Conservation (phyloP, 2,888 invertebrate genomes). For the Drosophila neonasuta region DNA sequence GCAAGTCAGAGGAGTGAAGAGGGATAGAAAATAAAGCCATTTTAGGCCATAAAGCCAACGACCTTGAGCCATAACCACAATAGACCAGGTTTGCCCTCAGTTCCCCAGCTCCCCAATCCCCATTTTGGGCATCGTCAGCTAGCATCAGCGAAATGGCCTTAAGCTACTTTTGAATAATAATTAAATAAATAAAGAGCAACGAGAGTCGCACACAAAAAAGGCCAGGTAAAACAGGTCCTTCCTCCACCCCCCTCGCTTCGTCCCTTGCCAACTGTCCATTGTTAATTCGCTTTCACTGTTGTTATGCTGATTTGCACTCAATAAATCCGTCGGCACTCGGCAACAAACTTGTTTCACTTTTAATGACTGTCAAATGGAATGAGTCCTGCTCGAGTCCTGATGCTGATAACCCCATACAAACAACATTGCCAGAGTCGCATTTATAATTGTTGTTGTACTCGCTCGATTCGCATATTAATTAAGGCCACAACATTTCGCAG, state of each 20-base stretch:
- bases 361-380: slow-evolving; percentile 40
- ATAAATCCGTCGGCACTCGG: slow-evolving; percentile 65
- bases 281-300: slow-evolving; percentile 21
- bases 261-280: slow-evolving; percentile 1
- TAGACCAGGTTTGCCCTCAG: background rate
- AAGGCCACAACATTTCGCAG: slow-evolving; percentile 33
- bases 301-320: slow-evolving; percentile 67
- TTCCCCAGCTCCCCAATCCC: background rate
- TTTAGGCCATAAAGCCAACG: slow-evolving; percentile 48
- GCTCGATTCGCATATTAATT: slow-evolving; percentile 53
- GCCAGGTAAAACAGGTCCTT: slow-evolving; percentile 29
- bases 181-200: slow-evolving; percentile 70
- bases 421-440: too few relatives aligned
- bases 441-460: slow-evolving; percentile 39
- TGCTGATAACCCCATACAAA: background rate
- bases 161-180: slow-evolving; percentile 69
- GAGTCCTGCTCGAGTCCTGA: background rate
- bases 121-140: background rate
- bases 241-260: background rate
- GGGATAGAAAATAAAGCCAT: slow-evolving; percentile 27
- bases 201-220: slow-evolving; percentile 13
- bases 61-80: slow-evolving; percentile 44
- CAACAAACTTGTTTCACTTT: slow-evolving; percentile 50
- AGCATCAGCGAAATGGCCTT: slow-evolving; percentile 17
- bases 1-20: background rate